Evolutionary conservation across 2,888 invertebrate species (phyloP), one percentile per base, ranked within the genome.

Genomic region (Drosophila helvetica): DNA sequence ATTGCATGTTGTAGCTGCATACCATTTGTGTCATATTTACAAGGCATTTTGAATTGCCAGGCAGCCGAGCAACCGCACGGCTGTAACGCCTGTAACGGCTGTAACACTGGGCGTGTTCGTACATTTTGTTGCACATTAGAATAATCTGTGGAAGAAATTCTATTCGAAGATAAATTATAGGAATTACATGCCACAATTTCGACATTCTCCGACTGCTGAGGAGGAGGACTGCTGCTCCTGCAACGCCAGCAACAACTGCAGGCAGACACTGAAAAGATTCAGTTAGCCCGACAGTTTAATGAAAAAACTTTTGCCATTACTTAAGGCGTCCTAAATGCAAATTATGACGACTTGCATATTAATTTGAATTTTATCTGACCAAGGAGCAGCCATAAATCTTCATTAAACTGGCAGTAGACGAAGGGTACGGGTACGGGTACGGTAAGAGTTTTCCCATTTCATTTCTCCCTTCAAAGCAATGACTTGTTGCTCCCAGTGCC

Each of bases 291-390:
- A 76, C 72, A 86, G 69, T 73, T 76, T 74, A 71, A 82, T 73
- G 86, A 53, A 63, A 71, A 74, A 85, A 88, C 86, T 85, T 85
- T 83, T 30, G 63, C 75, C 79, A 80, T 85, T 86, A 83, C 68
- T 74, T 74, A 62, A 50, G 53, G 58, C 59, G 38, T 55, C 66
- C 70, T 78, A 71, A 82, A 88, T 82, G 84, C 80, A 86, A 82
- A 88, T 86, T 61, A 77, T 74, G 78, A 75, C 71, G 77, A 67
- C 74, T 81, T 73, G 75, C 85, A 79, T 73, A 73, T 74, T 78
- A 79, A 87, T 83, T 74, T 76, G 62, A 67, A 78, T 73, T 73
- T 69, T 47, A 57, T 54, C 60, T 60, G 64, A 55, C 66, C 70
- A 60, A 62, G 56, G 38, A 58, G 48, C 38, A 47, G 61, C 22